These are phyloP conservation scores for Altica lythri DNA, from an alignment of 2,888 invertebrate genomes.

Conservation along the genomic window DNA sequence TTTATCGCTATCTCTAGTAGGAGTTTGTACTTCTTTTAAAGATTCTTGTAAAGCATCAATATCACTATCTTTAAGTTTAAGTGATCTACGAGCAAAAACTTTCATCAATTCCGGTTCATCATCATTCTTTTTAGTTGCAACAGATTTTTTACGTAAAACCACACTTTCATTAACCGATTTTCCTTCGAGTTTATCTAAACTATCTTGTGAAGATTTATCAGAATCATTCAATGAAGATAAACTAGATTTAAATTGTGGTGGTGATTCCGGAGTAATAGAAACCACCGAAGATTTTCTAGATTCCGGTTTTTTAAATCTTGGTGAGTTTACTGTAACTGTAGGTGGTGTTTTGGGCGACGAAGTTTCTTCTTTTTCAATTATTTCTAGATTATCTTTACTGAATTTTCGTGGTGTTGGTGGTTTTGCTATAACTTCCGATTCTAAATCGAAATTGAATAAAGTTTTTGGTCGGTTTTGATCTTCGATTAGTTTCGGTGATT, in stretches of 20 bases:
- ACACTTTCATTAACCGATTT: slow-evolving; percentile 55
- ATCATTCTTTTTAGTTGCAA: slow-evolving; percentile 62
- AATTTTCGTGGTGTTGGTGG: slow-evolving; percentile 43
- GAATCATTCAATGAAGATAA: slow-evolving; percentile 57
- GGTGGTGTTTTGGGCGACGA: slow-evolving; percentile 33
- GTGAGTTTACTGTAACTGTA: slow-evolving; percentile 20
- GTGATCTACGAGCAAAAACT: slow-evolving; percentile 79
- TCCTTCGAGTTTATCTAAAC: slow-evolving; percentile 46
- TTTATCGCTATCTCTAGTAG: slow-evolving; percentile 73
- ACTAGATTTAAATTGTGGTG: slow-evolving; percentile 60
- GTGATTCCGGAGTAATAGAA: slow-evolving; percentile 43
- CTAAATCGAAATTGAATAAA: slow-evolving; percentile 40
- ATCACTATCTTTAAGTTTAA: slow-evolving; percentile 77
- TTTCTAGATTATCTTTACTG: slow-evolving; percentile 53
- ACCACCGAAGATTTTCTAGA: slow-evolving; percentile 45
- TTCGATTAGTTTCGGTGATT: slow-evolving; percentile 53
- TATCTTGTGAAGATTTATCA: slow-evolving; percentile 47
- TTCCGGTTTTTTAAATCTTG: slow-evolving; percentile 46
- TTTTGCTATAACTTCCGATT: slow-evolving; percentile 31
- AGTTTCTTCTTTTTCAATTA: slow-evolving; percentile 52
- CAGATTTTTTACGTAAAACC: slow-evolving; percentile 63
- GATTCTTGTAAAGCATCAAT: slow-evolving; percentile 64
- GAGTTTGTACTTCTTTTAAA: slow-evolving; percentile 58
- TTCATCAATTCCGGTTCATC: slow-evolving; percentile 81
- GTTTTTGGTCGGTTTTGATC: slow-evolving; percentile 45